Evolutionary conservation across 2,113 vertebrate species (phyloP).

Genomic region (Manacus vitellinus): DNA sequence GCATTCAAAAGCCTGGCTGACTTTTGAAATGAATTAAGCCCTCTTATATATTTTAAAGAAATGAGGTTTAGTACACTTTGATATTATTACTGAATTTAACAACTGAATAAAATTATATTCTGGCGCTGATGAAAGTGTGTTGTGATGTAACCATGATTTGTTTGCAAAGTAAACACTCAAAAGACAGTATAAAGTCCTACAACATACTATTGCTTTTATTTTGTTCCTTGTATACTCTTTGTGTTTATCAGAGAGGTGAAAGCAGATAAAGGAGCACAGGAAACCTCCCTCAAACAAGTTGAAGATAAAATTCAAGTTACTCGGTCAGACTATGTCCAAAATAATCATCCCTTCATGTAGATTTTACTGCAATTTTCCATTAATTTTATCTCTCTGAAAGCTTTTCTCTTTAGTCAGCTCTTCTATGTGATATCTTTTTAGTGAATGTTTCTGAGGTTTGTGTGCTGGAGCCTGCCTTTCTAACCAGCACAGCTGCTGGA

Average conservation of each 20-base stretch:
- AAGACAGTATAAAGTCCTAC: not conserved
- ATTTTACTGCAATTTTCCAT: not conserved
- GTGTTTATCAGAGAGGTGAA: not conserved
- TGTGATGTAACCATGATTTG: not conserved
- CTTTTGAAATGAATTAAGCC: not conserved
- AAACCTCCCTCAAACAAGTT: not conserved
- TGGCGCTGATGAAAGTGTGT: not conserved
- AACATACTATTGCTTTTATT: not conserved
- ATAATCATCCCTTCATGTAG: not conserved
- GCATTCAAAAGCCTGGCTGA: not conserved
- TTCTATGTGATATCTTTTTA: rapidly evolving
- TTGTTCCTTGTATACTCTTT: not conserved
- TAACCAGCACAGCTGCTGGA: not conserved
- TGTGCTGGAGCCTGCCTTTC: not conserved
- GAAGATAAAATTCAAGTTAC: not conserved
- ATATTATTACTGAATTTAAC: not conserved
- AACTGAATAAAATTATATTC: not conserved
- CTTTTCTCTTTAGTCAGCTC: not conserved
- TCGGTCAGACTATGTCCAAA: not conserved
- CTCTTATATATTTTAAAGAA: not conserved
- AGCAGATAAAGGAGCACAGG: not conserved
- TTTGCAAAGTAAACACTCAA: not conserved
- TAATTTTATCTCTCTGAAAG: not conserved
- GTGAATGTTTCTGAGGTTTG: not conserved
- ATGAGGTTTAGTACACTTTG: not conserved